These are phyloP conservation scores for Synergus gifuensis DNA, from an alignment of 2,888 invertebrate genomes.

Conservation along the genomic window DNA sequence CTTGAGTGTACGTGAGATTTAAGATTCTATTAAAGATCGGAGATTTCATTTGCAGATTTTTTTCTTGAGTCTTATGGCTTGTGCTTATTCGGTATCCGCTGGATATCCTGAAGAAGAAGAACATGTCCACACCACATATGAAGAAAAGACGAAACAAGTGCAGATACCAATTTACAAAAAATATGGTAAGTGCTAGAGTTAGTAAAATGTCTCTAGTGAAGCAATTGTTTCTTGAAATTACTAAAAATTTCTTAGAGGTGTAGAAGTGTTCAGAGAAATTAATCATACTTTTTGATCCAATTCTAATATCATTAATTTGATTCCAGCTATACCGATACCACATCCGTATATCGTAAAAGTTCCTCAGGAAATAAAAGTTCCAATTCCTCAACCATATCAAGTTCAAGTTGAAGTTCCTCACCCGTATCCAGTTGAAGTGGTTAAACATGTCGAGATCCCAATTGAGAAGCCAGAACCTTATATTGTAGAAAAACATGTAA, in stretches of 20 bases:
- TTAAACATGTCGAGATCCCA: conserved; percentile 80
- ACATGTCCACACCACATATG: conserved; percentile 69
- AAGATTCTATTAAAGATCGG: conserved; percentile 18
- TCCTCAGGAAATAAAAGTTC: conserved; percentile 79
- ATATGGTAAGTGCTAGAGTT: conserved; percentile 67
- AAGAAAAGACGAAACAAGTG: conserved; percentile 70
- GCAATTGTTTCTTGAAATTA: neutral
- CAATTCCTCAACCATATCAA: conserved; percentile 81
- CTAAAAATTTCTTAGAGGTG: neutral
- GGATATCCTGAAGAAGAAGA: conserved; percentile 62
- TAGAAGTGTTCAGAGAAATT: neutral
- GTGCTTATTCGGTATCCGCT: conserved; percentile 56
- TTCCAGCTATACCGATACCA: conserved; percentile 80
- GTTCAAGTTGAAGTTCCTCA: conserved; percentile 78
- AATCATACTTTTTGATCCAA: neutral
- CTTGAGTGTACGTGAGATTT: conserved; percentile 29
- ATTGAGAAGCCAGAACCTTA: conserved; percentile 81
- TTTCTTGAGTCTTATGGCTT: conserved; percentile 53
- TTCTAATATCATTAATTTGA: conserved; percentile 11
- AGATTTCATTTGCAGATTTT: conserved; percentile 61
- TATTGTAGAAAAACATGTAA: conserved; percentile 80
- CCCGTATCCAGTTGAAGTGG: conserved; percentile 78
- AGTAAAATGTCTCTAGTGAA: neutral
- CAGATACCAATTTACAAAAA: conserved; percentile 74
- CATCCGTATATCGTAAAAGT: conserved; percentile 80